Percentiles rank a stretch among this genome's conserved stretches.
Evolutionary conservation across 2,888 invertebrate species (phyloP).

Genomic region (Polyommatus icarus): DNA sequence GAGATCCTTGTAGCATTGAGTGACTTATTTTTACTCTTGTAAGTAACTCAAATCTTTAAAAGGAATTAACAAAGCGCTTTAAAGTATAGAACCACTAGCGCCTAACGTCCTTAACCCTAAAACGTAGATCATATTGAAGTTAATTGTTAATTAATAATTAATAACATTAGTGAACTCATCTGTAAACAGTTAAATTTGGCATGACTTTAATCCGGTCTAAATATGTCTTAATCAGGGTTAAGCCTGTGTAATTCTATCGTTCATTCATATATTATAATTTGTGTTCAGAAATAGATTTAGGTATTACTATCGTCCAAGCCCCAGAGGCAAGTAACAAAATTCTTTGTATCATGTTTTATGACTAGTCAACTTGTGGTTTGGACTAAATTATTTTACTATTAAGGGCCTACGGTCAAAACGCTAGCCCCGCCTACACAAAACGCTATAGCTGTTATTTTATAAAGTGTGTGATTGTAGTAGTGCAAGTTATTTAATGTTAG

Average conservation of each 20-base stretch:
- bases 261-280: not conserved
- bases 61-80: not conserved
- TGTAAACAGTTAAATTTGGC: slow-evolving; percentile 10
- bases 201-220: slow-evolving; percentile 5
- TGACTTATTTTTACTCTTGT: not conserved
- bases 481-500: too few species aligned
- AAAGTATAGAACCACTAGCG: not conserved
- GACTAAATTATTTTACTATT: not conserved
- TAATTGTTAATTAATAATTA: not conserved
- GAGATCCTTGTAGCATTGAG: not conserved
- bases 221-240: slow-evolving; percentile 4
- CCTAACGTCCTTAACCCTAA: not conserved
- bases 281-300: not conserved
- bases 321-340: not conserved
- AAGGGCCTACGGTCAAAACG: too few species aligned
- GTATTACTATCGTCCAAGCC: not conserved
- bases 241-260: not conserved
- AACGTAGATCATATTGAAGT: not conserved
- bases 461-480: too few species aligned
- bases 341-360: not conserved
- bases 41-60: not conserved
- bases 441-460: too few species aligned
- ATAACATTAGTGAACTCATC: slow-evolving; percentile 1
- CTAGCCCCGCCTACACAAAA: too few species aligned
- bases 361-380: not conserved